Conservation (phyloP, 2,113 vertebrate genomes). For the Agelaius tricolor region DNA sequence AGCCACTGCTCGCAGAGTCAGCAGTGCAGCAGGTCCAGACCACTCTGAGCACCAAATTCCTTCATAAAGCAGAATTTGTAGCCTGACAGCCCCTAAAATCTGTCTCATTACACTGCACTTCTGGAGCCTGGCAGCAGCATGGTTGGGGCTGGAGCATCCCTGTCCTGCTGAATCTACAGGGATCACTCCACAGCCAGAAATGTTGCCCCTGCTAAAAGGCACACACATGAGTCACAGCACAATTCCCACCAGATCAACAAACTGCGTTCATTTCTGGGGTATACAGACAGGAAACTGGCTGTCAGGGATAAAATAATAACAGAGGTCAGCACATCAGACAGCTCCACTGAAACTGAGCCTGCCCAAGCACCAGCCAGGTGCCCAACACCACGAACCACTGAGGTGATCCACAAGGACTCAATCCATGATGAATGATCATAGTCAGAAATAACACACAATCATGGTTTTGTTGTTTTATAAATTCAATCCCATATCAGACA, state of each 20-base stretch:
- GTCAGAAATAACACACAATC: background rate
- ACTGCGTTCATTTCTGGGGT: background rate
- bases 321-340: background rate
- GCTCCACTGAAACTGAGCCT: background rate
- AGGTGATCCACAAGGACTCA: background rate
- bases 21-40: background rate
- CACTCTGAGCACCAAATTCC: background rate
- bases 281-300: background rate
- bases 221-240: rapidly evolving
- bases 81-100: background rate
- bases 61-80: background rate
- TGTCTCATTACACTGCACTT: background rate
- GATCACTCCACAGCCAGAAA: background rate
- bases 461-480: background rate
- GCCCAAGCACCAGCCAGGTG: background rate
- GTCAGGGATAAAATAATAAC: background rate
- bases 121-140: background rate
- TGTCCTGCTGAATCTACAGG: background rate
- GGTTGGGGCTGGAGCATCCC: background rate
- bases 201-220: background rate
- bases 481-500: background rate
- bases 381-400: background rate
- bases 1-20: background rate
- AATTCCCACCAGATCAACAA: background rate
- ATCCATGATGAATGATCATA: background rate